Evolutionary conservation across 2,113 vertebrate species (phyloP), one percentile per base, ranked within the genome.

Genomic region (Cryptotis parvus): DNA sequence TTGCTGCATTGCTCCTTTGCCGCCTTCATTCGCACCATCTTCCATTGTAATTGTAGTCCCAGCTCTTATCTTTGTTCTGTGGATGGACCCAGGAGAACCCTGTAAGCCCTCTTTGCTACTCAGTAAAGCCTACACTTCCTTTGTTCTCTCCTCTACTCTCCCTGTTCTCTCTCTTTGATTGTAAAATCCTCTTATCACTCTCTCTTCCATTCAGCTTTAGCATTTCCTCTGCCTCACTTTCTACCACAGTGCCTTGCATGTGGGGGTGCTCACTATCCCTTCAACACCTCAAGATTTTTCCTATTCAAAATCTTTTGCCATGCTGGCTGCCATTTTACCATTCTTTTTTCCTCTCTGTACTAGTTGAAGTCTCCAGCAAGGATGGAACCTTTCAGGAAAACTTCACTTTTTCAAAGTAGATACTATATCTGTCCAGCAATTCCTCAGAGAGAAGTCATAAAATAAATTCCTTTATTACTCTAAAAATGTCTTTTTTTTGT

Each of bases 381-480:
- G 69, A 74, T 68, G 75, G 70, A 63, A 58, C 73, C n/a, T 33
- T 55, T 27, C 26, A 37, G n/a, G 24, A 27, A 70, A 91, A 89
- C 29, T 78, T 79, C 31, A 76, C 31, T 72, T 92, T 49, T n/a
- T 84, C 66, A 87, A 93, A 87, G 55, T 12, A 43, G 15, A 15
- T 31, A 49, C 43, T 39, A 75, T 61, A 82, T 45, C 12, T 22
- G 45, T 39, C 45, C 75, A 68, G 41, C 3, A 91, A 84, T 6
- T 87, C n/a, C 70, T 86, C 26, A 39, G 61, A 88, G 70, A 79
- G 18, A 83, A 79, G 31, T 83, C 63, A 78, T 14, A 76, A 43
- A 87, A 84, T 83, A 93, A 96, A 78, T 55, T 66, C 10, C 14
- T 9, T 79, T 27, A n/a, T 83, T 9, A 27, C 41, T 78, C 6